These are phyloP conservation scores for Pristionchus mayeri DNA, from an alignment of 2,888 invertebrate species.

Conservation along the genomic window DNA sequence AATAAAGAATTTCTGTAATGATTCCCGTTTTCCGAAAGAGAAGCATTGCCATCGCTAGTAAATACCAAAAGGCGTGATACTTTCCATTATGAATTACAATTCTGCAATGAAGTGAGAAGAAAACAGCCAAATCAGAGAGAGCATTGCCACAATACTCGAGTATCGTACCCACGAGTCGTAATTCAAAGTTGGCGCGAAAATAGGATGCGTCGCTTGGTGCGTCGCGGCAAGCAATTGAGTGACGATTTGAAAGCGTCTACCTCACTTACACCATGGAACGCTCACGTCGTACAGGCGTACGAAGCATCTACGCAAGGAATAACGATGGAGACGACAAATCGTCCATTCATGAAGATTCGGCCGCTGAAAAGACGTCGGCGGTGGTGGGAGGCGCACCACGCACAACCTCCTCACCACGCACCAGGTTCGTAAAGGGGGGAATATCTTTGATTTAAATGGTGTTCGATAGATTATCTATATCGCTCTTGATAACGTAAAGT, in stretches of 20 bases:
- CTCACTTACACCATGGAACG: slow-evolving; percentile 41
- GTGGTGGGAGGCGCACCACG: slow-evolving; percentile 47
- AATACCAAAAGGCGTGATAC: neutral
- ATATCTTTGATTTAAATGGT: neutral
- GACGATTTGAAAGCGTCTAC: slow-evolving; percentile 9
- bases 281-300: slow-evolving; percentile 46
- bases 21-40: neutral
- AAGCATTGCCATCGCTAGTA: neutral
- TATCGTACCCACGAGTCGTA: neutral
- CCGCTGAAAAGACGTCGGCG: slow-evolving; percentile 21
- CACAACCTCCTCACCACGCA: slow-evolving; percentile 48
- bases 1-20: slow-evolving; percentile 42
- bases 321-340: neutral
- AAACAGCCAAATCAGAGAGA: neutral
- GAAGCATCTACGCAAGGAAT: slow-evolving; percentile 42
- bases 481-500: neutral
- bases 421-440: slow-evolving; percentile 48
- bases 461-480: neutral
- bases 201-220: slow-evolving; percentile 1
- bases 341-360: slow-evolving; percentile 26
- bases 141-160: neutral
- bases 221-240: slow-evolving; percentile 13
- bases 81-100: no score
- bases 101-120: neutral
- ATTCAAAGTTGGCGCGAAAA: slow-evolving; percentile 32